Percentiles rank a stretch among this genome's conserved stretches.
Evolutionary conservation across 2,888 invertebrate genomes (phyloP).

Genomic region (Nudaria mundana): DNA sequence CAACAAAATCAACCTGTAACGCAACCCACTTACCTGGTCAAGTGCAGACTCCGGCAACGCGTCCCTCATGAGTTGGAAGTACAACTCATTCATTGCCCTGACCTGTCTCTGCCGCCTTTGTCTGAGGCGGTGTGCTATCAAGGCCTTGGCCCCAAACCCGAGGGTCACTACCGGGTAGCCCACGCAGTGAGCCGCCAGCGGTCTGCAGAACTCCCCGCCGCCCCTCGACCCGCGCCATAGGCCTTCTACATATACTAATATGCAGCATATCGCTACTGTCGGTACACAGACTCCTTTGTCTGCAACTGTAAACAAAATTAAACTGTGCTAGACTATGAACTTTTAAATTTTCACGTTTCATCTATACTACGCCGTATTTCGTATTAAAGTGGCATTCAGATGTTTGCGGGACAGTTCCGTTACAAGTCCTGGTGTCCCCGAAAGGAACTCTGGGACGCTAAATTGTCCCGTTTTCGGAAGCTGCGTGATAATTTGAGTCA

Average conservation of each 20-base stretch:
- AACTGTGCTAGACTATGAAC: no score
- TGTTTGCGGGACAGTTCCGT: no score
- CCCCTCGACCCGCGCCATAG: conserved; percentile 86
- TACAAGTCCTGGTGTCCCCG: no score
- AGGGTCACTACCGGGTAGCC: conserved; percentile 96
- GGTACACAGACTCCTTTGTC: conserved; percentile 97
- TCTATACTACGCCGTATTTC: no score
- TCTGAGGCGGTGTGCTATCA: conserved; percentile 93
- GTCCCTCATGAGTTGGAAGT: conserved; percentile 94
- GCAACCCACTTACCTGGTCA: conserved; percentile 56
- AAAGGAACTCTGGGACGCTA: no score
- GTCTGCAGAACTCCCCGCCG: conserved; percentile 93
- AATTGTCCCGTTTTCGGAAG: no score
- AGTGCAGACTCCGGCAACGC: conserved; percentile 86
- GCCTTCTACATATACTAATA: conserved; percentile 97
- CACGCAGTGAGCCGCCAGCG: conserved; percentile 98
- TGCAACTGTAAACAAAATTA: conserved; percentile 59
- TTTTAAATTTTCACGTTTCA: no score
- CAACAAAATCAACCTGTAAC: no score
- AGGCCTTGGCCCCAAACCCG: conserved; percentile 97
- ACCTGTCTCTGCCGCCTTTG: conserved; percentile 96
- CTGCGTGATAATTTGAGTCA: no score
- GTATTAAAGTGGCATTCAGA: no score
- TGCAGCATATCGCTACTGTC: conserved; percentile 95
- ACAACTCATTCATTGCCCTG: conserved; percentile 97